Percentiles rank a stretch among this genome's conserved stretches.
Conservation (phyloP, 2,113 vertebrate species). For the Rhodinocichla rosea region DNA sequence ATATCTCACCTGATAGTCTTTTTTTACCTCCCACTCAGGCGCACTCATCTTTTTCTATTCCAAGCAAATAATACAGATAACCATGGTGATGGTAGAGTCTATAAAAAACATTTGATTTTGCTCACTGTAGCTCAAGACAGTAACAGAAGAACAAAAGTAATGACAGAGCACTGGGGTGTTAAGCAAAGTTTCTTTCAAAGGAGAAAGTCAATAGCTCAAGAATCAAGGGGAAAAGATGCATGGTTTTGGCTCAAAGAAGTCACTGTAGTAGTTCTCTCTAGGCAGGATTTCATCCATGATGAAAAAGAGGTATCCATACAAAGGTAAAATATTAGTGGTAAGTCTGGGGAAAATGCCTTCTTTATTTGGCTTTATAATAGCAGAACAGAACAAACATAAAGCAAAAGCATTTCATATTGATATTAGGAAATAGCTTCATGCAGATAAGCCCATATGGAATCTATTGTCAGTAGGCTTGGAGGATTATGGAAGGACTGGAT, state of each 20-base stretch:
- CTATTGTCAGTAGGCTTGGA: background rate
- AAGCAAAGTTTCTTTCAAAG: background rate
- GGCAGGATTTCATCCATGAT: background rate
- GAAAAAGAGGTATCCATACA: background rate
- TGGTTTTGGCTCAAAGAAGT: background rate
- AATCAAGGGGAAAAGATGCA: background rate
- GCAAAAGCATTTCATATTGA: background rate
- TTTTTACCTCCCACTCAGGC: background rate
- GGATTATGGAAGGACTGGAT: background rate
- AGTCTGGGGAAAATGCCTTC: background rate
- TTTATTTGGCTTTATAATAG: background rate
- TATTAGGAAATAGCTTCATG: background rate
- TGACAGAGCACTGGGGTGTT: background rate
- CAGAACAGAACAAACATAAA: background rate
- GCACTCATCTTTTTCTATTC: background rate
- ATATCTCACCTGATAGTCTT: background rate
- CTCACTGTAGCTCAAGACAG: background rate
- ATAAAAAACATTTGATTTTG: background rate
- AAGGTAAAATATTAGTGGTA: background rate
- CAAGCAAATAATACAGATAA: background rate
- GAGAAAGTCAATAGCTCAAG: background rate
- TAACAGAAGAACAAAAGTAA: background rate
- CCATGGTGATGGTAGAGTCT: fast-evolving
- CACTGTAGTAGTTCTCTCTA: background rate
- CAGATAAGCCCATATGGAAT: background rate